phyloP scores from a whole-genome alignment of 1,140 invertebrate genomes.

The Arion vulgaris region DNA sequence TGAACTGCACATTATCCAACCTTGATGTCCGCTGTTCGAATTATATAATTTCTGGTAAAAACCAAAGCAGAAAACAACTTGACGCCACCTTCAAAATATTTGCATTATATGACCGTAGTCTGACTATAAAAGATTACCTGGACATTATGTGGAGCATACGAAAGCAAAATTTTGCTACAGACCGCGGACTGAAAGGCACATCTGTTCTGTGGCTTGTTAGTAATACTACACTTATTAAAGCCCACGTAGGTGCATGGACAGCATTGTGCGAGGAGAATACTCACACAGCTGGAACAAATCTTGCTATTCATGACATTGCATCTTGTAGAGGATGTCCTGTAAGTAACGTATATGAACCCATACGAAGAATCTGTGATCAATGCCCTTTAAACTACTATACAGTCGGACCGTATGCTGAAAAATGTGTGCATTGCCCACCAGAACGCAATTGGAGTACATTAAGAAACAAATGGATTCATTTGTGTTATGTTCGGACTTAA shows the following conservation, averaged over 20 bases:
- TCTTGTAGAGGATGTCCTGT: slow-evolving; percentile 6
- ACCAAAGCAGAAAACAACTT: neutral
- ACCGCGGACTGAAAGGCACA: neutral
- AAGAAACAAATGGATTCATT: neutral
- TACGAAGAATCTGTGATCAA: neutral
- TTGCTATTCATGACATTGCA: neutral
- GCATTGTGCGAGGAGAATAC: neutral
- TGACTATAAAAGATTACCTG: neutral
- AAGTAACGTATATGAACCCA: neutral
- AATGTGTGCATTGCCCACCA: neutral
- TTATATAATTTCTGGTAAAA: neutral
- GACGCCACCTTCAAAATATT: neutral
- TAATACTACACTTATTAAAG: neutral
- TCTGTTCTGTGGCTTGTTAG: neutral
- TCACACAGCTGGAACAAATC: neutral
- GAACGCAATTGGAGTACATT: neutral
- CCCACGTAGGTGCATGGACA: neutral
- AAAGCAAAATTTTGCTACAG: neutral
- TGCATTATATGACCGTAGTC: neutral
- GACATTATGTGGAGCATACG: neutral
- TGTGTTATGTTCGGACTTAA: slow-evolving; percentile 13
- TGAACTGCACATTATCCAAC: neutral
- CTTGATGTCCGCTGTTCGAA: too few species aligned
- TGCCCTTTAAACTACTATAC: slow-evolving; percentile 1
- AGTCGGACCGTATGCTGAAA: neutral